These are phyloP conservation scores for Gallirallus australis DNA, from an alignment of 2,797 vertebrate species.

Conservation along the genomic window DNA sequence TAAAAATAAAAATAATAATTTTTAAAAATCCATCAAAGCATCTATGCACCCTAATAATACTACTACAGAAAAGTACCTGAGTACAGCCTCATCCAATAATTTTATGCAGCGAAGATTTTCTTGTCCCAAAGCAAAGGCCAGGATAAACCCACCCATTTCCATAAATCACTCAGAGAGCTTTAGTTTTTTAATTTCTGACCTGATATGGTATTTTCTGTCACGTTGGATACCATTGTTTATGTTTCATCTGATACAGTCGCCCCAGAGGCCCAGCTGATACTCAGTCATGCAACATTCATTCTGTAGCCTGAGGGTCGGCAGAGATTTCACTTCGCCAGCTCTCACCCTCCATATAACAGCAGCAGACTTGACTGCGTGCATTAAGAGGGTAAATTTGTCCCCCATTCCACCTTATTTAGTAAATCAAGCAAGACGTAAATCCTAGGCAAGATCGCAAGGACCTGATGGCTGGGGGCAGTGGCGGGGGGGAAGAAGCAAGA, in stretches of 20 bases:
- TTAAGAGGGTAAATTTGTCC: background rate
- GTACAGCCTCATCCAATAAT: background rate
- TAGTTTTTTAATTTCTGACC: conserved; percentile 51
- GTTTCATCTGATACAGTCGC: conserved; percentile 9
- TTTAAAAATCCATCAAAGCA: background rate
- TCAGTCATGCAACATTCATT: background rate
- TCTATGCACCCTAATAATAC: background rate
- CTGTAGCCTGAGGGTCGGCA: background rate
- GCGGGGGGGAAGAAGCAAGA: background rate
- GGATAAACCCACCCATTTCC: background rate
- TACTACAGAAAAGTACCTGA: background rate
- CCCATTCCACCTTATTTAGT: background rate
- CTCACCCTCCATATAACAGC: background rate
- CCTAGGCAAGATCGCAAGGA: rapidly evolving
- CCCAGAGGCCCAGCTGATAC: conserved; percentile 9
- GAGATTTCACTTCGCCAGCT: conserved; percentile 6
- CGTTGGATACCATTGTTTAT: background rate
- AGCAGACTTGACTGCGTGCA: background rate
- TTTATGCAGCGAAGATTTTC: background rate
- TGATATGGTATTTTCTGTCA: conserved; percentile 10
- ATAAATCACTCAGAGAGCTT: conserved; percentile 22
- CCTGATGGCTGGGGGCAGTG: background rate
- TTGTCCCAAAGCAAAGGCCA: background rate
- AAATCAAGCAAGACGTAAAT: conserved; percentile 1
- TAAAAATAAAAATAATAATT: background rate